Base-by-base conservation (phyloP, 2,888 invertebrate species). In the Watsonalla cultraria region DNA sequence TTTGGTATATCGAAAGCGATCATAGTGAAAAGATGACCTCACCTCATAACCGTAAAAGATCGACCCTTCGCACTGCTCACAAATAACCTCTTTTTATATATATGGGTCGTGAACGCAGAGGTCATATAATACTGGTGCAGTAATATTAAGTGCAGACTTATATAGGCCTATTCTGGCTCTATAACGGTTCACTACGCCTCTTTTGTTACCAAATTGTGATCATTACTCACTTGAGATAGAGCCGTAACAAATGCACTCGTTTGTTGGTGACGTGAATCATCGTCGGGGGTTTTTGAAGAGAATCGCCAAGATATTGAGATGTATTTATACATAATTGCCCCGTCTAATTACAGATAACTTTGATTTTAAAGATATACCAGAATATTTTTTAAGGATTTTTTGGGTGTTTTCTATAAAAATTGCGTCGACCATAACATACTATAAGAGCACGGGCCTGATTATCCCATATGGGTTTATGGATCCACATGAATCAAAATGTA, bases 191-290 rank as follows among this genome's bases (percentile, higher is more conserved):
- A 72, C 67, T 64, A 64, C 55, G 61, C 60, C 61, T 11, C 70
- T 65, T 74, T 75, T 75, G 73, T 76, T 65, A 61, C 58, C 61
- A 71, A 76, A 78, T 76, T 63, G 69, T 58, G 52, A 55, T 61
- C 64, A 78, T 76, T 72, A 68, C 57, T 74, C 72, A 58, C 51
- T 39, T 48, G 57, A 60, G 59, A 57, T 55, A 51, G 47, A 51
- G 54, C 52, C 55, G 52, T 54, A 58, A 58, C 49, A 51, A 51
- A 61, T 54, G 56, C 53, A 57, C 24, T 51, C 59, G 54, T 60
- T 60, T 57, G 39, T 54, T 59, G 54, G 55, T 51, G 54, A 55
- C 47, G 14, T 39, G 14, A 37, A 15, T 37, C 49, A 4, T 14
- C 37, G 14, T 11, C 13, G n/a, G 7, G 35, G n/a, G 46, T 54